Evolutionary conservation across 2,113 vertebrate species (phyloP), one percentile per base, ranked within the genome.

Genomic region (Lepisosteus oculatus): DNA sequence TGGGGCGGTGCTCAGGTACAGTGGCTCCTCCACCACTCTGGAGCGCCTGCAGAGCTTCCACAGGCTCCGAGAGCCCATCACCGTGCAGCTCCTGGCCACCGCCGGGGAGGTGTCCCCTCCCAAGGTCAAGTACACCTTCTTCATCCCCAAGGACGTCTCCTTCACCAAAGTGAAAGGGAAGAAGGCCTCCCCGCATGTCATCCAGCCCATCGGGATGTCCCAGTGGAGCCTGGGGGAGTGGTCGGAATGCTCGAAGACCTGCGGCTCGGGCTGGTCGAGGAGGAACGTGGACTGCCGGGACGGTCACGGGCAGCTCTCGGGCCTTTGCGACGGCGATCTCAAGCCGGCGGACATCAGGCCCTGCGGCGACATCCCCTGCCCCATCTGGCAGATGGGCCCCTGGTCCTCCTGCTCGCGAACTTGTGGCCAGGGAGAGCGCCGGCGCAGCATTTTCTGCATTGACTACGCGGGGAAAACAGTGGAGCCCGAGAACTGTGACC

Each of bases 31-130:
- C 70, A 95, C 95, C 0, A 94, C 93, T 0, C 78, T 99, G 78
- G 97, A 99, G 84, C 89, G 97, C 74, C 90, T 99, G 44, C 96
- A 97, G 89, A 98, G 96, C 83, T 98, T 95, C 86, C 89, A 82
- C 9, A 91, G 88, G 69, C 93, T 99, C 9, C 92, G 91, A 0
- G 94, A 97, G 79, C 81, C 93, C 6, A 80, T 99, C 77, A 95
- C 90, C 0, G 85, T 98, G 59, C 96, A 99, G 77, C 87, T 99
- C 59, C 83, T 99, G 71, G 92, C 91, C 1, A 93, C 95, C 0
- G 88, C 88, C 0, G 90, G 92, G 0, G 94, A 97, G 67, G 15
- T 81, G 67, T 90, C 90, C 72, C 93, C 93, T 0, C 95, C 3
- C 77, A 94, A 89, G 74, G 93, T 99, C 78, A 99, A 94, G 77